Base-by-base conservation (phyloP, 2,797 vertebrate species). In the Chaetophractus vellerosus region DNA sequence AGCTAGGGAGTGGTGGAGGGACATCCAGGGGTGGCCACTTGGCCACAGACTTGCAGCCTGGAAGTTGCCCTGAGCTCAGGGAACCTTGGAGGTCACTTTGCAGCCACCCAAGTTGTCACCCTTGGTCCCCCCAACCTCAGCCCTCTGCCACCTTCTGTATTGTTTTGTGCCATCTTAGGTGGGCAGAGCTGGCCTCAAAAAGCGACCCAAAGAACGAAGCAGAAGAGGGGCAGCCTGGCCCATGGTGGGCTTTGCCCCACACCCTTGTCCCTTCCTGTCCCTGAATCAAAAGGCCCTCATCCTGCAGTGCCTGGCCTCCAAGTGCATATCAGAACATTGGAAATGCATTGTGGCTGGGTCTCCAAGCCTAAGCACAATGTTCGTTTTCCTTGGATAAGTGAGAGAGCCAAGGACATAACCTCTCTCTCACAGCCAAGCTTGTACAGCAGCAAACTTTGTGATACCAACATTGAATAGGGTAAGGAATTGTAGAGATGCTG, bases 261-360 rank as follows among this genome's bases (percentile, higher is more conserved):
- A 45, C 3, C 31, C 68, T 76, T 61, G 31, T n/a, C 57, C 61
- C 4, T 45, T 88, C 89, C 68, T 90, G 50, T 78, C 18, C 50
- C 71, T 90, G 71, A 72, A 31, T 82, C 55, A 28, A 45, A 74
- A 90, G 52, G 31, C 71, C 81, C 64, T 66, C 57, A 26, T 38
- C n/a, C 80, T 90, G 72, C 63, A 64, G 48, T 86, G n/a, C 11
- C 72, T 87, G 74, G 57, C 55, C 18, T 71, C 85, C 83, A 31
- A 68, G 38, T 94, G 80, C 88, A 79, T 96, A 97, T 74, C 91
- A 90, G 6, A 84, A 82, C 88, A 41, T 81, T 96, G 75, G 61
- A 88, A 96, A 97, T 66, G 91, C 85, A 95, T 66, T 66, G 94
- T 36, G 45, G 5, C 18, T 71, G 50, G 16, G 41, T 75, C 48